Evolutionary conservation across 2,888 invertebrate species (phyloP).

Genomic region (Amiota communis): DNA sequence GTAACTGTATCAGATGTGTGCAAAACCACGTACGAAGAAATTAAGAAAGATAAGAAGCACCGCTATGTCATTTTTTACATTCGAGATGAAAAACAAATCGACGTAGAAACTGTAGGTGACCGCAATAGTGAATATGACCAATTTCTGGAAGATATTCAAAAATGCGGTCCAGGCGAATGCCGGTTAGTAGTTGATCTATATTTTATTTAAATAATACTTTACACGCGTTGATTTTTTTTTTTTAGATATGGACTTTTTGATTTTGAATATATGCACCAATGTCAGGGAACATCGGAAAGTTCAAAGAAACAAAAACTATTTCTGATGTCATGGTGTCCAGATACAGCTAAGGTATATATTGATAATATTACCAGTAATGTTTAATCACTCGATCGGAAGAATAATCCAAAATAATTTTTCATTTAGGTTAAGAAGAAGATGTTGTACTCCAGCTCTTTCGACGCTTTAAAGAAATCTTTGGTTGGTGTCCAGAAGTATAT

Average conservation of each 20-base stretch:
- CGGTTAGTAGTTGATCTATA: slow-evolving; percentile 75
- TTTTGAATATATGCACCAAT: slow-evolving; percentile 98
- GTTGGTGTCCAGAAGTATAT: slow-evolving; percentile 98
- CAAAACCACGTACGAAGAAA: slow-evolving; percentile 96
- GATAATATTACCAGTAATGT: not conserved
- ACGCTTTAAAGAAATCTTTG: slow-evolving; percentile 96
- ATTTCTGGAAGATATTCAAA: slow-evolving; percentile 94
- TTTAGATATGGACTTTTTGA: slow-evolving; percentile 94
- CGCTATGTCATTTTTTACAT: slow-evolving; percentile 97
- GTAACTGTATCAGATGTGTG: slow-evolving; percentile 96
- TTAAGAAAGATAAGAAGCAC: slow-evolving; percentile 98
- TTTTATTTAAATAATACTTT: slow-evolving; percentile 10
- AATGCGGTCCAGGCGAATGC: slow-evolving; percentile 94
- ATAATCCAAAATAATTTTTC: slow-evolving; percentile 19
- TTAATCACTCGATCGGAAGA: not conserved
- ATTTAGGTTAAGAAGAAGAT: slow-evolving; percentile 84
- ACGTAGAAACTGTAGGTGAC: slow-evolving; percentile 92
- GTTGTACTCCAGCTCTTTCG: slow-evolving; percentile 95
- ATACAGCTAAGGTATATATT: slow-evolving; percentile 87
- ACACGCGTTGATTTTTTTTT: slow-evolving; percentile 36
- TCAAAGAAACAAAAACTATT: slow-evolving; percentile 98
- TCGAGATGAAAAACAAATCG: slow-evolving; percentile 95
- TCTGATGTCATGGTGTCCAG: slow-evolving; percentile 99
- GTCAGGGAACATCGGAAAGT: slow-evolving; percentile 96
- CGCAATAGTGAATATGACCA: slow-evolving; percentile 94